Percentiles rank a stretch among this genome's conserved stretches.
These are phyloP conservation scores for Meiosimyza platycephala DNA, from an alignment of 2,888 invertebrate species.

Conservation along the genomic window DNA sequence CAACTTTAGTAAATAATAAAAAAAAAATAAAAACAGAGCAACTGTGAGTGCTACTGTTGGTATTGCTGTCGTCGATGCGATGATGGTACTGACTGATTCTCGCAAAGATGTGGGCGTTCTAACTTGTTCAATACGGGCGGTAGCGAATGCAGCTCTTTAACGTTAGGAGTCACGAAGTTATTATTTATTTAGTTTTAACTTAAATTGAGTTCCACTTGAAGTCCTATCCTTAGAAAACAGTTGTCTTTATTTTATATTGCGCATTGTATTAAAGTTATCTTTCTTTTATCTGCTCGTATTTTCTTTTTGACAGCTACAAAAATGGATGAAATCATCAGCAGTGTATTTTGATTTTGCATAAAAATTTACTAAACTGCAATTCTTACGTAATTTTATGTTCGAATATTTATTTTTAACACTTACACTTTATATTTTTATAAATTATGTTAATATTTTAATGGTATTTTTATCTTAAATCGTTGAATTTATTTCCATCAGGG, in stretches of 20 bases:
- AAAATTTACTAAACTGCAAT: constrained; percentile 49
- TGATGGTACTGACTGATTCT: constrained; percentile 10
- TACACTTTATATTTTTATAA: constrained; percentile 49
- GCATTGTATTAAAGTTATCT: constrained; percentile 15
- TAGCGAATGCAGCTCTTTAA: background rate
- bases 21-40: background rate
- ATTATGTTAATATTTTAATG: constrained; percentile 40
- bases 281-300: constrained; percentile 13
- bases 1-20: constrained; percentile 10
- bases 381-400: constrained; percentile 57
- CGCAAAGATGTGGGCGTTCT: constrained; percentile 44
- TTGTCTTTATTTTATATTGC: background rate
- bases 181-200: constrained; percentile 9
- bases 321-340: constrained; percentile 56
- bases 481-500: constrained; percentile 64
- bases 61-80: background rate
- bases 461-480: constrained; percentile 50
- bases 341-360: constrained; percentile 30
- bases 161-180: background rate
- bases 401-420: constrained; percentile 49
- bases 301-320: constrained; percentile 36
- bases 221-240: constrained; percentile 4
- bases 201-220: constrained; percentile 2
- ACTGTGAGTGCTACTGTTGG: background rate
- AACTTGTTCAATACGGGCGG: constrained; percentile 41